These are phyloP conservation scores for Matsumurasca onukii DNA, from an alignment of 1,140 invertebrate species.

Conservation along the genomic window DNA sequence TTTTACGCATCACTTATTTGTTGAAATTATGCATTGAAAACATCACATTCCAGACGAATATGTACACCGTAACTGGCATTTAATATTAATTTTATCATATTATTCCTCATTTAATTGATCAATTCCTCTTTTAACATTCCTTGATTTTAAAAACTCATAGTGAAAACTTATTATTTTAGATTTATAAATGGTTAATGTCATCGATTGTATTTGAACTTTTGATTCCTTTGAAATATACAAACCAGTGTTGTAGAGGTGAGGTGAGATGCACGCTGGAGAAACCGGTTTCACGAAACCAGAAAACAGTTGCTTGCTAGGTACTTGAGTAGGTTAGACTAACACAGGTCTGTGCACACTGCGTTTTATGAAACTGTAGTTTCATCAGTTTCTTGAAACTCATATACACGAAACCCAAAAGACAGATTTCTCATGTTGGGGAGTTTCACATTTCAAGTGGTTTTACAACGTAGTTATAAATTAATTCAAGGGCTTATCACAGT, in stretches of 20 bases:
- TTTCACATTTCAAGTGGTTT: too few relatives aligned
- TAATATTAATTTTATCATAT: not conserved
- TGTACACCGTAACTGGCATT: not conserved
- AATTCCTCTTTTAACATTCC: not conserved
- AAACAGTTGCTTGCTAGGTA: not conserved
- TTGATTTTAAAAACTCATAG: not conserved
- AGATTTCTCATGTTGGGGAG: too few relatives aligned
- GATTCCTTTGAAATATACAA: not conserved
- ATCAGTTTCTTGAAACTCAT: too few relatives aligned
- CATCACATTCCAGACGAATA: not conserved
- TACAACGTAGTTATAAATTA: too few relatives aligned
- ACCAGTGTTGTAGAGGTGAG: not conserved
- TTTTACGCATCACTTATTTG: not conserved
- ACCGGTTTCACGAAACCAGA: not conserved
- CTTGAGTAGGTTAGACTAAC: too few relatives aligned
- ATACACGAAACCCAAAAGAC: not conserved
- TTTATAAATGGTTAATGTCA: not conserved
- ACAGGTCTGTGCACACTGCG: too few relatives aligned
- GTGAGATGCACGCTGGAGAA: not conserved
- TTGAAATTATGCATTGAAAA: not conserved
- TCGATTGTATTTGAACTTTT: not conserved
- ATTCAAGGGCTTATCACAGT: too few relatives aligned
- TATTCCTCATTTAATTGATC: not conserved
- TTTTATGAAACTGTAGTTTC: too few relatives aligned
- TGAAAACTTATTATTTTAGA: not conserved